phyloP scores from a whole-genome alignment of 2,888 invertebrate genomes.

The Epirrhoe tristata region DNA sequence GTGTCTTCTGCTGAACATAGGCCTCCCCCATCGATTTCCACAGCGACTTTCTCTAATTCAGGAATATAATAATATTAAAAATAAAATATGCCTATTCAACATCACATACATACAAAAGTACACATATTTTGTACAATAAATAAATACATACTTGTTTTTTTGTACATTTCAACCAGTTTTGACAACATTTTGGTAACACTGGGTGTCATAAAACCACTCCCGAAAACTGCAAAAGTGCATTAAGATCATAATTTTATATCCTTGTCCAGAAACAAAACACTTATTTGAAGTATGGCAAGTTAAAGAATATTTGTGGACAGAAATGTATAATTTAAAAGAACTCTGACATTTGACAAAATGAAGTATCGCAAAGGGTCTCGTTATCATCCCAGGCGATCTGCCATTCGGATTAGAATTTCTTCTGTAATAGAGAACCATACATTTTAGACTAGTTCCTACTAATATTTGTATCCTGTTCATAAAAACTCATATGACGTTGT shows the following conservation, averaged over 20 bases:
- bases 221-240: not conserved
- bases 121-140: conserved; percentile 40
- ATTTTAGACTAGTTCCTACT: not conserved
- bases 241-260: not conserved
- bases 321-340: too few species aligned
- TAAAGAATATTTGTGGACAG: too few species aligned
- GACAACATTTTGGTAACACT: not conserved
- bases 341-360: too few species aligned
- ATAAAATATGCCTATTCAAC: conserved; percentile 18
- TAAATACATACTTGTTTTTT: not conserved
- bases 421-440: not conserved
- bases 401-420: too few species aligned
- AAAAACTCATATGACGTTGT: conserved; percentile 32
- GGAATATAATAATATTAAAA: conserved; percentile 7
- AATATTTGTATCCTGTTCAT: conserved; percentile 7
- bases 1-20: too few species aligned
- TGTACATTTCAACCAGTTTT: not conserved
- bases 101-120: conserved; percentile 29
- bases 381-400: too few species aligned
- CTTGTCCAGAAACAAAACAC: not conserved
- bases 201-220: not conserved
- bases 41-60: too few species aligned
- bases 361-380: too few species aligned
- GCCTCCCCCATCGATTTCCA: too few species aligned
- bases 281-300: not conserved